These are phyloP conservation scores for Gnatocerus cornutus DNA, from an alignment of 2,888 invertebrate species.

Conservation along the genomic window DNA sequence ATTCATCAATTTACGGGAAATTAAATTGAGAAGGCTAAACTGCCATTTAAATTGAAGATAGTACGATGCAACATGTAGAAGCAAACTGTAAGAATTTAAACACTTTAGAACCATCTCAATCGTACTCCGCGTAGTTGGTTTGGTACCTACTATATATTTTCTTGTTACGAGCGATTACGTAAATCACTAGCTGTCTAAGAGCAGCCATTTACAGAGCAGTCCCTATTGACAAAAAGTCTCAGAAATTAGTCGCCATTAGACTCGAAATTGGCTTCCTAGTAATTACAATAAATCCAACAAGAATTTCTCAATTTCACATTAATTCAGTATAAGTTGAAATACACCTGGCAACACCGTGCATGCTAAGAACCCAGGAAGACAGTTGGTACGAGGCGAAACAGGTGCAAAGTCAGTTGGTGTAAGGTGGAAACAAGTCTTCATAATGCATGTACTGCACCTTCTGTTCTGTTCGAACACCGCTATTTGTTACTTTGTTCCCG, in stretches of 20 bases:
- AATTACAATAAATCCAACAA: slow-evolving; percentile 22
- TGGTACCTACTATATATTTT: background rate
- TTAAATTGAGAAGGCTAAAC: too few species aligned
- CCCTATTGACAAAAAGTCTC: slow-evolving; percentile 8
- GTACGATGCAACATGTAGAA: too few species aligned
- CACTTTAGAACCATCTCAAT: too few species aligned
- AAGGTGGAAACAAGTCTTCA: slow-evolving; percentile 59
- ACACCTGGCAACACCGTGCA: slow-evolving; percentile 50
- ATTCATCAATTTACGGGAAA: too few species aligned
- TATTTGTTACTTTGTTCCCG: slow-evolving; percentile 4
- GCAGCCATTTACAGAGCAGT: slow-evolving; percentile 13
- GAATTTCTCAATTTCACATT: slow-evolving; percentile 38
- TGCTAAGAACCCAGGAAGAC: slow-evolving; percentile 55
- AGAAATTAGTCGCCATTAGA: slow-evolving; percentile 13
- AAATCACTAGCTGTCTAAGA: slow-evolving; percentile 18
- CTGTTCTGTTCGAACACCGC: slow-evolving; percentile 51
- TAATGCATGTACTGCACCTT: slow-evolving; percentile 51
- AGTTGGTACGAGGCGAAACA: slow-evolving; percentile 59
- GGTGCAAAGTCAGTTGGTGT: slow-evolving; percentile 61
- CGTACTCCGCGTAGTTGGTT: too few species aligned
- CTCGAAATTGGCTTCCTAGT: slow-evolving; percentile 12
- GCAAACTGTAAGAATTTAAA: too few species aligned
- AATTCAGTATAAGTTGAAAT: slow-evolving; percentile 10
- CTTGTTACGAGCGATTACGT: slow-evolving; percentile 11
- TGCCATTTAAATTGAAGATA: too few species aligned